Percentiles rank a stretch among this genome's conserved stretches.
Conservation (phyloP, 2,888 invertebrate species). For the Eutolmus rufibarbis region DNA sequence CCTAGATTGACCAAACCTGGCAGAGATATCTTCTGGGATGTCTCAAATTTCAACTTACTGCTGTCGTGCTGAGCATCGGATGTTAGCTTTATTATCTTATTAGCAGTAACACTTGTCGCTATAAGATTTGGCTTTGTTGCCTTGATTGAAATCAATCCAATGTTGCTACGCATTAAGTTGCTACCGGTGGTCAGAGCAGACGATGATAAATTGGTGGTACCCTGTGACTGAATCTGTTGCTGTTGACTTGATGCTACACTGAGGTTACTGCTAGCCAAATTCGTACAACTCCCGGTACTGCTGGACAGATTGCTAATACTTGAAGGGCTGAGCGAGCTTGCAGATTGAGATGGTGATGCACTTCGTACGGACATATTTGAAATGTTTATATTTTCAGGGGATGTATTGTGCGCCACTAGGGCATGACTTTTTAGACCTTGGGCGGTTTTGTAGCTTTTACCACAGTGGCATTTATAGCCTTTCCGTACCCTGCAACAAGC, state of each 20-base stretch:
- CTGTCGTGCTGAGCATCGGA: slow-evolving; percentile 49
- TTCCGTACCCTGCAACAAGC: slow-evolving; percentile 72
- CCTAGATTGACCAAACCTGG: slow-evolving; percentile 64
- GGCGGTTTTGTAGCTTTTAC: slow-evolving; percentile 84
- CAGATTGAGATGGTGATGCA: slow-evolving; percentile 61
- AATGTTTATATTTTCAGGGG: slow-evolving; percentile 56
- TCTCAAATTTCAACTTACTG: slow-evolving; percentile 52
- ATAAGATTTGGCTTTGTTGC: slow-evolving; percentile 55
- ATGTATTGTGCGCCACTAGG: slow-evolving; percentile 59
- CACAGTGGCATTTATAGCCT: slow-evolving; percentile 83
- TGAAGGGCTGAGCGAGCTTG: slow-evolving; percentile 61
- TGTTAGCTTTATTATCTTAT: slow-evolving; percentile 61
- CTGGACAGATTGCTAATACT: slow-evolving; percentile 63
- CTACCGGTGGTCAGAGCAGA: slow-evolving; percentile 49
- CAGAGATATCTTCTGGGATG: slow-evolving; percentile 58
- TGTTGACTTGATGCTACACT: slow-evolving; percentile 49
- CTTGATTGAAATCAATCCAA: slow-evolving; percentile 62
- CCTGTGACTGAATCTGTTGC: slow-evolving; percentile 51
- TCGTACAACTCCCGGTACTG: slow-evolving; percentile 54
- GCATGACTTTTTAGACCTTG: slow-evolving; percentile 81
- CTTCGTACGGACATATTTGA: slow-evolving; percentile 52
- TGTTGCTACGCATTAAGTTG: slow-evolving; percentile 62
- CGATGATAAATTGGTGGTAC: slow-evolving; percentile 48
- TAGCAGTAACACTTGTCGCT: slow-evolving; percentile 60
- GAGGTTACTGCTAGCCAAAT: slow-evolving; percentile 45